Percentiles rank a stretch among this genome's conserved stretches.
Conservation (phyloP, 2,113 vertebrate species). For the Nyctereutes procyonoides region DNA sequence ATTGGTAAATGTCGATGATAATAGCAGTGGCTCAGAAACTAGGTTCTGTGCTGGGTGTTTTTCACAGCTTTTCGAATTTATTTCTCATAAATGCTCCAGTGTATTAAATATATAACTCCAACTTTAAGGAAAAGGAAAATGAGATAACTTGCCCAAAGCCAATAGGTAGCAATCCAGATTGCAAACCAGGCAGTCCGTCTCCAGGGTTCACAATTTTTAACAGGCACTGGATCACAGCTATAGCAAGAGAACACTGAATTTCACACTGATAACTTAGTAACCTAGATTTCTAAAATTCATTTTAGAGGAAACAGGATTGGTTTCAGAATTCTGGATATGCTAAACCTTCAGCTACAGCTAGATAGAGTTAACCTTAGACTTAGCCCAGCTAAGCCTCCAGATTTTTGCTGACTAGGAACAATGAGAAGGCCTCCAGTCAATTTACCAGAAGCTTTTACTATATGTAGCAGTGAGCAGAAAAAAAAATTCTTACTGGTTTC, state of each 20-base stretch:
- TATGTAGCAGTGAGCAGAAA: neutral
- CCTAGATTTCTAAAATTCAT: constrained; percentile 51
- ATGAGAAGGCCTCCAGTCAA: neutral
- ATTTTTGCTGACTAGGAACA: neutral
- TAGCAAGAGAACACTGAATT: neutral
- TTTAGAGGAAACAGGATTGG: neutral
- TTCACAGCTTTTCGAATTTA: neutral
- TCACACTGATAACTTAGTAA: constrained; percentile 18
- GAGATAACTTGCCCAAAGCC: neutral
- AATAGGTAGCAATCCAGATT: neutral
- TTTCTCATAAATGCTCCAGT: neutral
- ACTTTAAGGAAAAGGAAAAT: neutral
- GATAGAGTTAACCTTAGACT: neutral
- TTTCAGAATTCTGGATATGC: neutral
- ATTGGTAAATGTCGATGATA: neutral
- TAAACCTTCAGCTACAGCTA: neutral
- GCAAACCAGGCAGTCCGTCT: neutral
- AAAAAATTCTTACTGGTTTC: neutral
- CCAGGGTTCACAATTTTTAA: neutral
- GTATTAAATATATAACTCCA: neutral
- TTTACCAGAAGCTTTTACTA: neutral
- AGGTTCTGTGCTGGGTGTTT: neutral
- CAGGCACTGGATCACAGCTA: neutral
- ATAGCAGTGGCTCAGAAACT: neutral
- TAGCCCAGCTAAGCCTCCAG: neutral